A percentile compares a stretch with the other conserved stretches of the same genome.
phyloP scores from a whole-genome alignment of 2,888 invertebrate genomes.

The Eilema depressum region DNA sequence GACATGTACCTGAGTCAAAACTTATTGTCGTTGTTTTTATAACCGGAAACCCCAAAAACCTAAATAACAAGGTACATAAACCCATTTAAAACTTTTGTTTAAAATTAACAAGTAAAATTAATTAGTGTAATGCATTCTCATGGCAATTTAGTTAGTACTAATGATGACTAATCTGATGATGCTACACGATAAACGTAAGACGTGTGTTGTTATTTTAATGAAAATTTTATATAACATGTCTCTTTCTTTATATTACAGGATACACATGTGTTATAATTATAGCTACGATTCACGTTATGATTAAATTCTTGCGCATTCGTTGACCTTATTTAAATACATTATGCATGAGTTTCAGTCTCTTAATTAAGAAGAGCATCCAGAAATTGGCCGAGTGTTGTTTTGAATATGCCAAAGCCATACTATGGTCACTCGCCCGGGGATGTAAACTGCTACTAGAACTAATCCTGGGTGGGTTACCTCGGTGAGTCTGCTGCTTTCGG shows the following conservation, averaged over 20 bases:
- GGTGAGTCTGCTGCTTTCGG: too few relatives aligned
- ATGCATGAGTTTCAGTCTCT: neutral
- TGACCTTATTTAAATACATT: neutral
- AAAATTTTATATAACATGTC: constrained; percentile 39
- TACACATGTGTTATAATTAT: constrained; percentile 17
- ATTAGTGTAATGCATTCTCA: constrained; percentile 33
- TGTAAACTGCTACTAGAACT: too few relatives aligned
- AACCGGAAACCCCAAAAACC: neutral
- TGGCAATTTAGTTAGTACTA: constrained; percentile 28
- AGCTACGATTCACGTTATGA: neutral
- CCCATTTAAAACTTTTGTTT: constrained; percentile 16
- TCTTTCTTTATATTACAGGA: too few relatives aligned
- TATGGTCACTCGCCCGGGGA: neutral
- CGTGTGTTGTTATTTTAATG: constrained; percentile 45
- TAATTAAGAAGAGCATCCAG: neutral
- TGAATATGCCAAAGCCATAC: neutral
- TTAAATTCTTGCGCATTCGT: neutral
- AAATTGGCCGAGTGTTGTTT: neutral
- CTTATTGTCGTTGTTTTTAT: neutral
- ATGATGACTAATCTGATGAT: constrained; percentile 27
- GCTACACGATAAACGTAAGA: constrained; percentile 29
- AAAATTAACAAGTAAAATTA: constrained; percentile 18
- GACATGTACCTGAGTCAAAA: neutral
- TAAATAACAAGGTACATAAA: constrained; percentile 10
- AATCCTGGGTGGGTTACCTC: too few relatives aligned